Percentiles rank a stretch among this genome's conserved stretches.
phyloP scores from a whole-genome alignment of 2,888 invertebrate genomes.

The Micropterix aruncella region DNA sequence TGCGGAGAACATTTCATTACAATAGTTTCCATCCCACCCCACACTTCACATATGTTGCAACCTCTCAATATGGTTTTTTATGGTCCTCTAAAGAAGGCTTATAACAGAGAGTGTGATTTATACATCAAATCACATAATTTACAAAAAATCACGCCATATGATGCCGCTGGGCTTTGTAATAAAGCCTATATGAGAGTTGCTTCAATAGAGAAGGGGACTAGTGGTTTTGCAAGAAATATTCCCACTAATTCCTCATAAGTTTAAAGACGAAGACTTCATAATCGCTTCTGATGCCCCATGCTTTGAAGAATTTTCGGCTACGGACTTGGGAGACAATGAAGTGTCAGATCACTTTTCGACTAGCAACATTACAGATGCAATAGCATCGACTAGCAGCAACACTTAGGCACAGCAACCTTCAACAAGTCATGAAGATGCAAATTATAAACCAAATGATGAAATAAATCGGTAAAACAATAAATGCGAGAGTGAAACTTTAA shows the following conservation, averaged over 20 bases:
- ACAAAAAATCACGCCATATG: conserved; percentile 1
- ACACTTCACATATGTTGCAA: background rate
- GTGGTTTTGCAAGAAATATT: background rate
- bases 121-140: background rate
- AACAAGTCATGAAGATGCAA: background rate
- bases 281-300: background rate
- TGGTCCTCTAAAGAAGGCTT: background rate
- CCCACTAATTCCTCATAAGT: background rate
- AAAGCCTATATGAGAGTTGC: background rate
- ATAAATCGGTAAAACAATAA: too few relatives aligned
- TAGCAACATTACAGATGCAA: background rate
- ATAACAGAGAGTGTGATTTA: background rate
- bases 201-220: background rate
- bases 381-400: background rate
- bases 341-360: background rate
- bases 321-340: background rate
- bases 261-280: background rate
- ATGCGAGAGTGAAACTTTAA: background rate
- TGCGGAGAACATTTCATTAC: background rate
- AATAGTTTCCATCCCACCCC: background rate
- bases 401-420: background rate
- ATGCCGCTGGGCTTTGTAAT: background rate
- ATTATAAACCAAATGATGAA: too few relatives aligned
- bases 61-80: background rate
- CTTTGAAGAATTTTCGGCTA: background rate